Conservation (phyloP, 2,888 invertebrate species). For the Ryuthela nishihirai region DNA sequence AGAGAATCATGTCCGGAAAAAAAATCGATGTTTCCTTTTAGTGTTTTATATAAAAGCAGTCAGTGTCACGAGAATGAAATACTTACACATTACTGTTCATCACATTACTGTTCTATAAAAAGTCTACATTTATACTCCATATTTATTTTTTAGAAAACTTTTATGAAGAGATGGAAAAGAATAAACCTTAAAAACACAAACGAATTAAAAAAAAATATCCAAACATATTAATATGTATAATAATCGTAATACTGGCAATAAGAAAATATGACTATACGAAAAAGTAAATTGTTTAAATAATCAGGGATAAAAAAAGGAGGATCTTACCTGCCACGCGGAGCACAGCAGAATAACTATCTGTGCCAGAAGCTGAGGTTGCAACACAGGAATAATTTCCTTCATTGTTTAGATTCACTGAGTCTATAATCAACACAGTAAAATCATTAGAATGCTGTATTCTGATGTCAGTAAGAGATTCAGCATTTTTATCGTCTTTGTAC, state of each 20-base stretch:
- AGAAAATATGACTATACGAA: background rate
- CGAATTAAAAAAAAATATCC: too few species aligned
- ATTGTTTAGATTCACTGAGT: background rate
- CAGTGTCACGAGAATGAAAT: too few species aligned
- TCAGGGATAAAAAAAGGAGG: background rate
- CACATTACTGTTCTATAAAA: too few species aligned
- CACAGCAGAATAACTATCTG: background rate
- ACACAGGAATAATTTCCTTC: slow-evolving; percentile 20
- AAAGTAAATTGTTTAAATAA: background rate
- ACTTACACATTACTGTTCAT: too few species aligned
- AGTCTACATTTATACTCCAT: too few species aligned
- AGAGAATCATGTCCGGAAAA: too few species aligned
- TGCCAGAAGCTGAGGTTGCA: slow-evolving; percentile 2
- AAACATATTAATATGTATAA: too few species aligned
- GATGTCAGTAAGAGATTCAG: background rate
- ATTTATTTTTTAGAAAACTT: too few species aligned
- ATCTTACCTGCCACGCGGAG: slow-evolving; percentile 4
- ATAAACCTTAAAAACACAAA: too few species aligned
- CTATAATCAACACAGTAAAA: background rate
- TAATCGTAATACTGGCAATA: background rate
- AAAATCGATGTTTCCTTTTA: too few species aligned
- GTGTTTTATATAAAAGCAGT: too few species aligned
- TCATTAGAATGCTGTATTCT: background rate
- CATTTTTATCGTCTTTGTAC: background rate
- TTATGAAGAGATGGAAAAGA: too few species aligned